Evolutionary conservation across 2,797 vertebrate genomes (phyloP).

Genomic region (Monodelphis domestica): DNA sequence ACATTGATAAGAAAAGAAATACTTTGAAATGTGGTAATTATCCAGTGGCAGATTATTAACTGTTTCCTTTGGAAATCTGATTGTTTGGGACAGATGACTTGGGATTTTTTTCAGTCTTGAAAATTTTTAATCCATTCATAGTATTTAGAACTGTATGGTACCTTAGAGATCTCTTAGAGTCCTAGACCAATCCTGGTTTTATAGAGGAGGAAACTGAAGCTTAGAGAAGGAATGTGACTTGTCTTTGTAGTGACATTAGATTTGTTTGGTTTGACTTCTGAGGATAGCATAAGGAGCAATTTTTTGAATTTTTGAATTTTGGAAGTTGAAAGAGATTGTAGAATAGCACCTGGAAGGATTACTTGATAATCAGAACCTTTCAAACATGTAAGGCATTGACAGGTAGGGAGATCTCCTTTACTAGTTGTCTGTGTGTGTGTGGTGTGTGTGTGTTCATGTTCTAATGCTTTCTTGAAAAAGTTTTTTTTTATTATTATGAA

Average conservation of each 20-base stretch:
- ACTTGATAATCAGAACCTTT: neutral
- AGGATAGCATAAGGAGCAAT: neutral
- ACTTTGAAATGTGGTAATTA: neutral
- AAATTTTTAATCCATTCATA: neutral
- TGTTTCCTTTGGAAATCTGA: neutral
- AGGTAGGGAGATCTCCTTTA: neutral
- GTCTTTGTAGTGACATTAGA: neutral
- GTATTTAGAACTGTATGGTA: neutral
- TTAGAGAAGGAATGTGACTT: neutral
- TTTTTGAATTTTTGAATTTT: no score
- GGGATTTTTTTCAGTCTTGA: neutral
- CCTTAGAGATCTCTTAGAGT: neutral
- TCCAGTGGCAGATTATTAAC: neutral
- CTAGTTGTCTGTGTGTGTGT: neutral
- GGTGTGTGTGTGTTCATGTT: no score
- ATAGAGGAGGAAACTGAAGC: neutral
- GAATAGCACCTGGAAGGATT: neutral
- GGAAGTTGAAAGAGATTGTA: neutral
- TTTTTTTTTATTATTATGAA: neutral
- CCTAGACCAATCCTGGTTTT: neutral
- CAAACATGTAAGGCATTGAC: neutral
- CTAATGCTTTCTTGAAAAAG: neutral
- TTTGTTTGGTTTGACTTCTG: neutral
- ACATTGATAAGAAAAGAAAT: neutral
- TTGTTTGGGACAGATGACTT: neutral